Base-by-base conservation (phyloP, 2,888 invertebrate genomes). In the Loripinus fragilis region DNA sequence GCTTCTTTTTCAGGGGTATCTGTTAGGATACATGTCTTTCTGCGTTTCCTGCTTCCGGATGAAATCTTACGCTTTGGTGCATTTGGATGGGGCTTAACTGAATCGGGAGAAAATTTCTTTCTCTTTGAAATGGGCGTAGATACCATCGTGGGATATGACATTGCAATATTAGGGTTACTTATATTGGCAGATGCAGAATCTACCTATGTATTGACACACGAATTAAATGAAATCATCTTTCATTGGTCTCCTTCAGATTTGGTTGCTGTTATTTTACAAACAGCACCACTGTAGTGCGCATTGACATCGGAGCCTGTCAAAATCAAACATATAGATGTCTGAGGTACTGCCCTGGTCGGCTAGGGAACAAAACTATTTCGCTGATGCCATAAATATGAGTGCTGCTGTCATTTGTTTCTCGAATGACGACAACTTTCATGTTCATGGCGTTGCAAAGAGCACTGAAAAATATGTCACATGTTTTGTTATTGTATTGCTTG, bases 1-100 rank as follows among this genome's bases (percentile, higher is more conserved):
- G 71, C 73, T 68, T 78, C 71, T 74, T 68, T 78, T 71, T 71
- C 78, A 1, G 78, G 78, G 38, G 78, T 74, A 45, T 74, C 68
- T 2, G 74, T 71, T 25, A 78, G 68, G 33, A 78, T 78, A 60
- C 68, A 71, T 1, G 78, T 60, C 60, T 74, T 74, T 64, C 74
- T 71, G 28, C 69, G 71, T 71, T 78, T 78, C 42, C 71, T 74
- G 60, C 64, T 74, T 35, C 71, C 25, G 17, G 66, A 33, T 33
- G 71, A 67, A 25, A 55, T 35, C 25, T 78, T 78, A n/a, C 78
- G 74, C n/a, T 55, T 35, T 8, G 74, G 69, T 45, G 74, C 79
- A 33, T 71, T 75, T 23, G 65, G 79, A 35, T 74, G 71, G 17
- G 74, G 74, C 38, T 65, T 77, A 35, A 73, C 65, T 17, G 52